Percentiles rank a stretch among this genome's conserved stretches.
Evolutionary conservation across 2,888 invertebrate genomes (phyloP).

Genomic region (Entomobrya proxima): DNA sequence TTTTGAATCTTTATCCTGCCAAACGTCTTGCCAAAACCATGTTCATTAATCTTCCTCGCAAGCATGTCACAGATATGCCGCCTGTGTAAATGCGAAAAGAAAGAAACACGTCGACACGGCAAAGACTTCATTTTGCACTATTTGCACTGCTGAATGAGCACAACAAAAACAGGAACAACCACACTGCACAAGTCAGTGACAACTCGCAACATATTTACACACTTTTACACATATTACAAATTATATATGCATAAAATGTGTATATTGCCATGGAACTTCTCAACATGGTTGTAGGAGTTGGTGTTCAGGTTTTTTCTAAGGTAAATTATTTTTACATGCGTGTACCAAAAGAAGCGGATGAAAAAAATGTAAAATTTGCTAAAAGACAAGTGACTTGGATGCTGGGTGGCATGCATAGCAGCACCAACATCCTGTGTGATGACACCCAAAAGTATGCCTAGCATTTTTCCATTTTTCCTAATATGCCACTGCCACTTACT

Average conservation of each 20-base stretch:
- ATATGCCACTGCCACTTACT: constrained; percentile 16
- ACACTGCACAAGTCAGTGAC: not conserved
- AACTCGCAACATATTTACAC: constrained; percentile 39
- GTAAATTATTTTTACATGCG: too few relatives aligned
- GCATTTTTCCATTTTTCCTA: constrained; percentile 43
- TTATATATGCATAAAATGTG: too few relatives aligned
- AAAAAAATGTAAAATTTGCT: not conserved
- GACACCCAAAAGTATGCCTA: constrained; percentile 52
- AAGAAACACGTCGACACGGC: constrained; percentile 36
- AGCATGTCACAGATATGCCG: constrained; percentile 66
- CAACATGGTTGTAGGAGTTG: too few relatives aligned
- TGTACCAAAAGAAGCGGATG: not conserved
- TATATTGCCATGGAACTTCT: too few relatives aligned
- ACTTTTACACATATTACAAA: not conserved
- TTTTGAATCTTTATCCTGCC: constrained; percentile 66
- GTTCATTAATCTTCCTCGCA: constrained; percentile 69
- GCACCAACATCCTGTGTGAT: constrained; percentile 36
- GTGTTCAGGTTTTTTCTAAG: too few relatives aligned
- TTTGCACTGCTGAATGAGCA: not conserved
- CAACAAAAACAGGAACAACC: not conserved
- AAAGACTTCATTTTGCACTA: constrained; percentile 4
- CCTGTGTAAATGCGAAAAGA: constrained; percentile 13
- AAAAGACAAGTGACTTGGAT: constrained; percentile 26
- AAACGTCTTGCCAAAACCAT: constrained; percentile 68
- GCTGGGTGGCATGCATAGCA: constrained; percentile 49